These are phyloP conservation scores for Deilephila porcellus DNA, from an alignment of 2,888 invertebrate genomes.

Conservation along the genomic window DNA sequence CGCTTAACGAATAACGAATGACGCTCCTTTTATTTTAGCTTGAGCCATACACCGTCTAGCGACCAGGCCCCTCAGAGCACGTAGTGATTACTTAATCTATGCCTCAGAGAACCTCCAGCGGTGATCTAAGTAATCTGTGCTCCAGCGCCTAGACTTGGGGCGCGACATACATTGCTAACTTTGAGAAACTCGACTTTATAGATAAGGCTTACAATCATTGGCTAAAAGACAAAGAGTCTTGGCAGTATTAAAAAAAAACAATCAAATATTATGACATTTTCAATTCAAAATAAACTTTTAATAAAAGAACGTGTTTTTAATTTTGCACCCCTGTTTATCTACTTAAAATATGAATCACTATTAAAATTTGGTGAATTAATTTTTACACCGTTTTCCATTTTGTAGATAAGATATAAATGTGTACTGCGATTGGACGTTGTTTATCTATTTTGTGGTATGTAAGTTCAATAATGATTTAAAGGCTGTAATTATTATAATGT, in stretches of 20 bases:
- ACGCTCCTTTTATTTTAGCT: no score
- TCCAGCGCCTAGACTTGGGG: no score
- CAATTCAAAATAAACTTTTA: not conserved
- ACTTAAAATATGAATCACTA: not conserved
- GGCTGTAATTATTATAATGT: slow-evolving; percentile 21
- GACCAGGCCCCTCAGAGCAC: no score
- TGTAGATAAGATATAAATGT: slow-evolving; percentile 30
- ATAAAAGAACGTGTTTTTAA: no score
- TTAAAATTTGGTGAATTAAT: not conserved
- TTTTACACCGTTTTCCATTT: not conserved
- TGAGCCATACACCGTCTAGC: no score
- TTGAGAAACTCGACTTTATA: not conserved
- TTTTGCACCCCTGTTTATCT: not conserved
- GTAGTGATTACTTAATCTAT: no score
- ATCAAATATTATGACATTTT: not conserved
- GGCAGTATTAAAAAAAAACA: not conserved
- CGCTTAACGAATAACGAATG: no score
- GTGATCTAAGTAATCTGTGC: no score
- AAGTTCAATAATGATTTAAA: slow-evolving; percentile 19
- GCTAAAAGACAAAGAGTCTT: not conserved
- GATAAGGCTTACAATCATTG: not conserved
- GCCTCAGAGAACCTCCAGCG: no score
- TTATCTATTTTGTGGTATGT: slow-evolving; percentile 17
- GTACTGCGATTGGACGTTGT: slow-evolving; percentile 27
- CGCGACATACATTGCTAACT: no score